Conservation (phyloP, 1,140 invertebrate species). For the Conus ventricosus region DNA sequence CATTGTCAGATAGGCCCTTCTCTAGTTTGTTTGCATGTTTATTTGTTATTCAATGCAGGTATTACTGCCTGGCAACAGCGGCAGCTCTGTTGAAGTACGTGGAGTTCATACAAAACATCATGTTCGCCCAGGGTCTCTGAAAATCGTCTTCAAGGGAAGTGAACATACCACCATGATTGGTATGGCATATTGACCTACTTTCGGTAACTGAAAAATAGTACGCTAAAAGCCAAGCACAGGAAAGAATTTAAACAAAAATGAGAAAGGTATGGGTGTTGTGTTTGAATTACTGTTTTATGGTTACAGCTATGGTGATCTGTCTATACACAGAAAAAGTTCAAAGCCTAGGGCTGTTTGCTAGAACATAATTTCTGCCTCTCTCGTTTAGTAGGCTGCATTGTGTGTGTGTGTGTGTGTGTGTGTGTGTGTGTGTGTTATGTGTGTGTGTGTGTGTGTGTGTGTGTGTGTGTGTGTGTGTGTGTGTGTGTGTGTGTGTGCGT, state of each 20-base stretch:
- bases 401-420: not conserved
- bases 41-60: conserved; percentile 74
- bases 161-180: conserved; percentile 91
- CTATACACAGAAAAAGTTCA: too few species aligned
- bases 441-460: too few species aligned
- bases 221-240: too few species aligned
- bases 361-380: too few species aligned
- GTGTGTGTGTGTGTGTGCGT: too few species aligned
- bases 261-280: too few species aligned
- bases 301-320: too few species aligned
- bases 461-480: too few species aligned
- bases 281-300: too few species aligned
- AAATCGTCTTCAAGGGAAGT: conserved; percentile 87
- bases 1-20: not conserved
- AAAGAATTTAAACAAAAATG: too few species aligned
- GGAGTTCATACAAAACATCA: conserved; percentile 85
- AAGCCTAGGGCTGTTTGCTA: too few species aligned
- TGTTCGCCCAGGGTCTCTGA: conserved; percentile 87
- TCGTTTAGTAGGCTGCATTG: not conserved
- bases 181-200: conserved; percentile 71
- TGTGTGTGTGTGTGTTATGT: conserved; percentile 2
- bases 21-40: not conserved
- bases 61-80: conserved; percentile 88
- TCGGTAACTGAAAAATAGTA: not conserved
- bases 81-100: conserved; percentile 89